These are phyloP conservation scores for Esperia sulphurella DNA, from an alignment of 2,888 invertebrate species.

Conservation along the genomic window DNA sequence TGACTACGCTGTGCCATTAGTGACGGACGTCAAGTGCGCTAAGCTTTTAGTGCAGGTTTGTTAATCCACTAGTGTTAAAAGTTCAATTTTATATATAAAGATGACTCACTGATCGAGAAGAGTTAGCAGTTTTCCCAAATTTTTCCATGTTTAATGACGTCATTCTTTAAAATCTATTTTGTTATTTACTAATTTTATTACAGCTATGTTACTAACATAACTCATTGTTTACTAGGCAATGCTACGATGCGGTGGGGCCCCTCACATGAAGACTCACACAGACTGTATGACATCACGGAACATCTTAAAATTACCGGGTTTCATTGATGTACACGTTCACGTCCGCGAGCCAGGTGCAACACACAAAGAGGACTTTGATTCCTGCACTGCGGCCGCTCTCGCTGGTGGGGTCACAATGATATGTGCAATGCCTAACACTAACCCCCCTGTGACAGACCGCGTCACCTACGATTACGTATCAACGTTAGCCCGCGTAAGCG, in stretches of 20 bases:
- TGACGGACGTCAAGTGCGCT: slow-evolving; percentile 99
- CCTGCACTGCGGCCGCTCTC: slow-evolving; percentile 94
- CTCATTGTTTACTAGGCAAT: slow-evolving; percentile 80
- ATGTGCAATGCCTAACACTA: slow-evolving; percentile 99
- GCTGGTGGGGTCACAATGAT: slow-evolving; percentile 97
- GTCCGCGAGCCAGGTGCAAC: slow-evolving; percentile 98
- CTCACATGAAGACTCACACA: slow-evolving; percentile 95
- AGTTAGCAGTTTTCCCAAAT: no score
- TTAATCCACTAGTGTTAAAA: slow-evolving; percentile 4
- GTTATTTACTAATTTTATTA: neutral
- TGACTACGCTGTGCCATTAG: slow-evolving; percentile 97
- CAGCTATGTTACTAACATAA: neutral
- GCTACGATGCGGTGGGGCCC: slow-evolving; percentile 84
- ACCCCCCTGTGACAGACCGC: slow-evolving; percentile 93
- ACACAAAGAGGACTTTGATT: slow-evolving; percentile 97
- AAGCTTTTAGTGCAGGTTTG: slow-evolving; percentile 95
- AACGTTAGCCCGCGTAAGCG: slow-evolving; percentile 89
- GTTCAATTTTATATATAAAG: no score
- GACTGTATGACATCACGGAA: slow-evolving; percentile 96
- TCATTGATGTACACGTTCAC: slow-evolving; percentile 99
- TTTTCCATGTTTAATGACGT: no score
- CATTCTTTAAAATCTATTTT: neutral
- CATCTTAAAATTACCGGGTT: slow-evolving; percentile 94
- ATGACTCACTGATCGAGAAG: no score
- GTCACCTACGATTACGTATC: slow-evolving; percentile 88